Base-by-base conservation (phyloP, 2,797 vertebrate species). In the Thunnus albacares region DNA sequence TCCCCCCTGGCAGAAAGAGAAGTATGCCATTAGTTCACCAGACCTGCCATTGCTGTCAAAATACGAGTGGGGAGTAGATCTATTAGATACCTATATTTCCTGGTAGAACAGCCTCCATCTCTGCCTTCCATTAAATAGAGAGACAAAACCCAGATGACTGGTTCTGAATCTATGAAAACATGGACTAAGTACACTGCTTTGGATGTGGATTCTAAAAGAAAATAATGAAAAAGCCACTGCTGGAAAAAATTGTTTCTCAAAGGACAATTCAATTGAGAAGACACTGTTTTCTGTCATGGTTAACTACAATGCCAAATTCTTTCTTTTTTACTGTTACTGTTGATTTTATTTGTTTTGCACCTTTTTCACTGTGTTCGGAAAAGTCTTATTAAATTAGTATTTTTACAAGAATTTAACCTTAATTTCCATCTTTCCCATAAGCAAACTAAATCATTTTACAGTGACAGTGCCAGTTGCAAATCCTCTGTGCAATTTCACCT, bases 71-170 rank as follows among this genome's bases (percentile, higher is more conserved):
- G 88, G 87, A 93, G 90, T 83, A 92, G 86, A 84, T 86, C 77
- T 92, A 92, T 92, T 94, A 90, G 90, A 92, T 91, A 90, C 85
- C 88, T 92, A 91, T 92, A 94, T 92, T 92, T 93, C 89, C 91
- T 92, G 81, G 75, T 88, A 83, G 90, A 81, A 63, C 72, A 77
- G 82, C 79, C 76, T 90, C 87, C 81, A 77, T 91, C 88, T 80
- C 76, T 89, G 84, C 79, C 82, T 87, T 87, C 82, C 89, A 86
- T 91, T 93, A 90, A 92, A 93, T 64, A 87, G 62, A 86, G 87
- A 93, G 91, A 94, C 84, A 92, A 91, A 95, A 92, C 92, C 93
- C 93, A 93, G 93, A 93, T 93, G 93, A 92, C 91, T 89, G 86
- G 85, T 93, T 93, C 68, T 79, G 87, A 87, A 94, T 94, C 92